phyloP scores from a whole-genome alignment of 2,797 vertebrate species.

The Squalus acanthias region DNA sequence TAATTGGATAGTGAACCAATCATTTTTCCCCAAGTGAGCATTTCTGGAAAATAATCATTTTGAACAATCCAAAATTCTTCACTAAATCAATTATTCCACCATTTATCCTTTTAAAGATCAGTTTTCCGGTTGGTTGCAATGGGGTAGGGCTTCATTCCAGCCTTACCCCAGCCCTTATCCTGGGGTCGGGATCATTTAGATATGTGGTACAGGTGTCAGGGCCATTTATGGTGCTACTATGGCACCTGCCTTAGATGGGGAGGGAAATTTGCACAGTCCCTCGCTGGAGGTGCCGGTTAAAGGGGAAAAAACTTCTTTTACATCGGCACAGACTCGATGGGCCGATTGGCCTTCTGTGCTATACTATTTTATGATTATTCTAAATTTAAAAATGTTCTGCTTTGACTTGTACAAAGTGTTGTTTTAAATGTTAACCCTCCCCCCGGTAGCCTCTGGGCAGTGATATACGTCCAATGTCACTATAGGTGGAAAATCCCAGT shows the following conservation, averaged over 20 bases:
- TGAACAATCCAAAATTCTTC: background rate
- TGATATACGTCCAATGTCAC: no score
- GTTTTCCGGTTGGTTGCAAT: background rate
- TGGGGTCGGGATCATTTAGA: background rate
- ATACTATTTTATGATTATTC: background rate
- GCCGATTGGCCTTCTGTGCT: background rate
- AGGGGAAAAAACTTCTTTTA: background rate
- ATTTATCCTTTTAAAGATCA: background rate
- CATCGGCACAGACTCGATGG: background rate
- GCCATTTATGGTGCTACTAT: background rate
- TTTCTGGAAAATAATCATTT: background rate
- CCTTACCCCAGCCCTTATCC: background rate
- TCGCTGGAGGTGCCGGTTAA: background rate
- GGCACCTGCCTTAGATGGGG: background rate
- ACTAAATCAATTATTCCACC: background rate
- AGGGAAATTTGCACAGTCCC: background rate
- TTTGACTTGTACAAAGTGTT: background rate
- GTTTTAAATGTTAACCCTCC: background rate
- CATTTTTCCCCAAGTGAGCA: background rate
- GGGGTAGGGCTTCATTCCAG: background rate
- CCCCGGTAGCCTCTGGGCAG: no score
- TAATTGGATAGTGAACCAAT: background rate
- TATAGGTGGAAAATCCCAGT: background rate
- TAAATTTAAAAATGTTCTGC: background rate
- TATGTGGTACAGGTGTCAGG: background rate